Percentiles rank a stretch among this genome's conserved stretches.
phyloP scores from a whole-genome alignment of 2,888 invertebrate species.

The Tenodera sinensis region DNA sequence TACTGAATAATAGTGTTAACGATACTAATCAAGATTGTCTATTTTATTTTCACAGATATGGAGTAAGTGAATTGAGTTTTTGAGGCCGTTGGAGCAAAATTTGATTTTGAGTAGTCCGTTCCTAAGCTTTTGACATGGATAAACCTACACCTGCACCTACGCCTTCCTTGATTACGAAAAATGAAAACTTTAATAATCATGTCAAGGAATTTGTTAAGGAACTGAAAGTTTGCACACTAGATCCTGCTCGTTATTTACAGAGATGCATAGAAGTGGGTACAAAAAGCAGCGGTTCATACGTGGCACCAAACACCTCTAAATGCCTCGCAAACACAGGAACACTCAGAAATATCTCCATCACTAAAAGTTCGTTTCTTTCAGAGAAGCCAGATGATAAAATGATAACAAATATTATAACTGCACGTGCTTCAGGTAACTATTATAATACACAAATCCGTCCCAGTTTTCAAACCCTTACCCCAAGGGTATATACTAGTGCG shows the following conservation, averaged over 20 bases:
- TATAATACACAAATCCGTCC: neutral
- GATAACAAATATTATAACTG: neutral
- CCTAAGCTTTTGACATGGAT: neutral
- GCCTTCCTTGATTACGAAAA: neutral
- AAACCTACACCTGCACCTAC: neutral
- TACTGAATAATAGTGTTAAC: too few species aligned
- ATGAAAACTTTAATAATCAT: neutral
- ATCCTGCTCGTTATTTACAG: neutral
- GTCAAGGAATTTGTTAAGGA: neutral
- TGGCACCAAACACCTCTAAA: neutral
- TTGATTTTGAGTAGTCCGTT: too few species aligned
- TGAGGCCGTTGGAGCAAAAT: too few species aligned
- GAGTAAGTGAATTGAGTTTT: too few species aligned
- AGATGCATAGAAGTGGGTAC: neutral
- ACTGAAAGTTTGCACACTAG: neutral
- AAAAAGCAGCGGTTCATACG: neutral
- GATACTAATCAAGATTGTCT: too few species aligned
- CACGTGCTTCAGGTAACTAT: neutral
- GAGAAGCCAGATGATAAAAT: neutral
- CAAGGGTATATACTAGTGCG: neutral
- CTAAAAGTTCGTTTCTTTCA: neutral
- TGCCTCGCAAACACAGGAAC: neutral
- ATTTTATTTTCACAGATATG: too few species aligned
- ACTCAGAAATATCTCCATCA: neutral
- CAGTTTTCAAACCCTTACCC: neutral